These are phyloP conservation scores for Parapsyche elsis DNA, from an alignment of 1,140 invertebrate species.

Conservation along the genomic window DNA sequence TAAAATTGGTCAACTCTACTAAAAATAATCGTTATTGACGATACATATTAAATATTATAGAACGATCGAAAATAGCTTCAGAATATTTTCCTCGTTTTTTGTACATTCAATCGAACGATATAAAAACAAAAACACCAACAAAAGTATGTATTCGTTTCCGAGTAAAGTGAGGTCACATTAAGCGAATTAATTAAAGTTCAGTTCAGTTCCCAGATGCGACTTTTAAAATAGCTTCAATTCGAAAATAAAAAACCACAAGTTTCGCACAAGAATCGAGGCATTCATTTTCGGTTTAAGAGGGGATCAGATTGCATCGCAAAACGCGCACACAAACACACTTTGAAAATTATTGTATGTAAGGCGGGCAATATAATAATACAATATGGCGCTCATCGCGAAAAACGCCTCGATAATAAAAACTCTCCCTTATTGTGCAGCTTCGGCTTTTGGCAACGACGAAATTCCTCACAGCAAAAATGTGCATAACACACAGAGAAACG, in stretches of 20 bases:
- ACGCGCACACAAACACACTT: not conserved
- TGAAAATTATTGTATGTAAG: not conserved
- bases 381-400: conserved; percentile 6
- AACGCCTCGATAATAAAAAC: conserved; percentile 2
- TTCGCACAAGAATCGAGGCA: conserved; percentile 20
- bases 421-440: conserved; percentile 3
- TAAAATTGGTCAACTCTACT: too few relatives aligned
- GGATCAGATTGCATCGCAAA: conserved; percentile 17
- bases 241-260: conserved; percentile 6
- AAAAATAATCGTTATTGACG: too few relatives aligned
- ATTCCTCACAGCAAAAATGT: conserved; percentile 28
- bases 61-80: too few relatives aligned
- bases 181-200: conserved; percentile 23
- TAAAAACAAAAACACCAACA: conserved; percentile 15
- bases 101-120: not conserved
- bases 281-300: conserved; percentile 17
- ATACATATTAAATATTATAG: too few relatives aligned
- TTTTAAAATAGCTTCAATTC: not conserved
- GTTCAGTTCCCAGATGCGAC: conserved; percentile 7
- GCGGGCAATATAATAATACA: not conserved
- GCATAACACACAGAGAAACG: not conserved
- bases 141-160: not conserved
- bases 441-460: conserved; percentile 26
- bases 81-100: not conserved
- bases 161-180: conserved; percentile 10